Evolutionary conservation across 2,113 vertebrate genomes (phyloP).

Genomic region (Electrona antarctica): DNA sequence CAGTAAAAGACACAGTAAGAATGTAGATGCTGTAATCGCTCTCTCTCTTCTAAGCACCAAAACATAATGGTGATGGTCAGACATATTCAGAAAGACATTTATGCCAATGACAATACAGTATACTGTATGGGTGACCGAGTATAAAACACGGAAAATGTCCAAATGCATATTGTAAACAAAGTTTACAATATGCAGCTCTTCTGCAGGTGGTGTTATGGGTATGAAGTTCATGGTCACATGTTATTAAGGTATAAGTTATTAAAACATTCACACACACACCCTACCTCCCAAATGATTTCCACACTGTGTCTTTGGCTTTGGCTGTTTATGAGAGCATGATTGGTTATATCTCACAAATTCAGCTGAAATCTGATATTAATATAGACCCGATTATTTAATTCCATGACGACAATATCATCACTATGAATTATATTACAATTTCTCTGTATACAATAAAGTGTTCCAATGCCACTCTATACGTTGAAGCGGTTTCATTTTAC

Average conservation of each 20-base stretch:
- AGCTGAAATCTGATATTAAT: conserved; percentile 2
- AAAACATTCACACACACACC: not conserved
- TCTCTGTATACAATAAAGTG: conserved; percentile 27
- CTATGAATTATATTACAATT: conserved; percentile 1
- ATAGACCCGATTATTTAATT: not conserved
- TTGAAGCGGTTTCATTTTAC: conserved; percentile 22
- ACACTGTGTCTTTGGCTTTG: conserved; percentile 1
- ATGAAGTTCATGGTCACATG: no score
- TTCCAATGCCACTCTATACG: conserved; percentile 27
- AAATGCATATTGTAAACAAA: no score
- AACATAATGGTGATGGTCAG: no score
- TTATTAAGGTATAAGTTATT: not conserved
- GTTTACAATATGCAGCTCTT: no score
- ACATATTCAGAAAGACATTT: no score
- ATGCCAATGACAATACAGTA: no score
- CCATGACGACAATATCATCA: not conserved
- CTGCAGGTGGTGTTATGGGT: no score
- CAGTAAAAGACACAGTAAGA: not conserved
- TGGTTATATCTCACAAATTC: conserved; percentile 3
- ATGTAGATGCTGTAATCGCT: no score
- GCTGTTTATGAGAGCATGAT: conserved; percentile 4
- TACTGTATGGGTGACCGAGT: no score
- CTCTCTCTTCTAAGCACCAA: no score
- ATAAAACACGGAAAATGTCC: no score
- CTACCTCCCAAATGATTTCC: not conserved